Percentiles rank a stretch among this genome's conserved stretches.
Conservation (phyloP, 2,888 invertebrate genomes). For the Stenotaenia linearis region DNA sequence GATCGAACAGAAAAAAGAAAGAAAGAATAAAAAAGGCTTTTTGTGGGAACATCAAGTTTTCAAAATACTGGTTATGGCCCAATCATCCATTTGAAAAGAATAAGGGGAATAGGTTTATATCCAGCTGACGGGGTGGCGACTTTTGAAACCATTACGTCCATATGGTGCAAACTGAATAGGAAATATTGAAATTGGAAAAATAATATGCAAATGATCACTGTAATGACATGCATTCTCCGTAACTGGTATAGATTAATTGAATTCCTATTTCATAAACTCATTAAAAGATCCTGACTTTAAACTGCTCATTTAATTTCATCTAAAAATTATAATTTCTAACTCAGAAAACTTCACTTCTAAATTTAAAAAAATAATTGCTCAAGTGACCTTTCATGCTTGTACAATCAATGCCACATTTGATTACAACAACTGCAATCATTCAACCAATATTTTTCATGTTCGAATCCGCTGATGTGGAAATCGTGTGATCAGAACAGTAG, state of each 20-base stretch:
- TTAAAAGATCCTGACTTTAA: neutral
- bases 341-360: neutral
- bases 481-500: neutral
- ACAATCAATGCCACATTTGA: neutral
- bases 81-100: conserved; percentile 23
- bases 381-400: neutral
- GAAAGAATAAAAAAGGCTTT: conserved; percentile 2
- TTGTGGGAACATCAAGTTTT: conserved; percentile 26
- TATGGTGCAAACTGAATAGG: conserved; percentile 17
- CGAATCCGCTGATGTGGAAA: neutral
- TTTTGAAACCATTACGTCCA: conserved; percentile 19
- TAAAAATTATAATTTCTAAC: neutral
- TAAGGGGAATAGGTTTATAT: conserved; percentile 26
- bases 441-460: neutral
- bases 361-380: neutral
- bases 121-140: conserved; percentile 14
- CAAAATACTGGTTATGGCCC: conserved; percentile 24
- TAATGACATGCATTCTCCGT: neutral
- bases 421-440: neutral
- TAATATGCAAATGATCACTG: conserved; percentile 7
- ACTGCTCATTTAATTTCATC: neutral
- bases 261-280: neutral
- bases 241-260: neutral
- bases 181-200: conserved; percentile 24
- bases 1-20: neutral